Evolutionary conservation across 2,888 invertebrate species (phyloP).

Genomic region (Scelioninae gen. 1): DNA sequence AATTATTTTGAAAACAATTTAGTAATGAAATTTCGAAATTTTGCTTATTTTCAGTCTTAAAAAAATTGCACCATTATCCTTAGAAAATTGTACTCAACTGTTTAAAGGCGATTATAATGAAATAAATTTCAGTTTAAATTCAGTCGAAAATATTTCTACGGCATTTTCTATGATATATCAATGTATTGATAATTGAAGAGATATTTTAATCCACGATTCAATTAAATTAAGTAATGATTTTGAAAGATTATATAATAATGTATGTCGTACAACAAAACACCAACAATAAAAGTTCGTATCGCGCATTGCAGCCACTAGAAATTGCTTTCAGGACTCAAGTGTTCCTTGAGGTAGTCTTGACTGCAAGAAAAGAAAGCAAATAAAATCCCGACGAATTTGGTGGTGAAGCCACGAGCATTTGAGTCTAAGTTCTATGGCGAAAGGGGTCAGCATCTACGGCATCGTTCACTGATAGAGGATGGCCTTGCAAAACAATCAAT

Average conservation of each 20-base stretch:
- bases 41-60: no score
- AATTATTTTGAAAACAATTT: no score
- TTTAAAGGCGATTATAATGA: no score
- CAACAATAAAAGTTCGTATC: conserved; percentile 69
- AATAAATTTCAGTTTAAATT: no score
- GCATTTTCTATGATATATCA: background rate
- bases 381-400: conserved; percentile 61
- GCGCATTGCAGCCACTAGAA: conserved; percentile 62
- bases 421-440: conserved; percentile 63
- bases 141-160: no score
- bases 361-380: conserved; percentile 61
- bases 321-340: conserved; percentile 69
- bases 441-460: conserved; percentile 63
- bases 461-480: conserved; percentile 63
- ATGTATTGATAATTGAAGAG: conserved; percentile 22
- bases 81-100: no score
- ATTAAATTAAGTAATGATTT: conserved; percentile 45
- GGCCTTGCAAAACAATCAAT: conserved; percentile 81
- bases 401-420: conserved; percentile 51
- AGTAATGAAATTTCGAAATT: no score
- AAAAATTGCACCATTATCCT: no score
- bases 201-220: conserved; percentile 18
- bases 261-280: conserved; percentile 62
- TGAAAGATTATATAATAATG: conserved; percentile 39
- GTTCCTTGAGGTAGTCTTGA: conserved; percentile 63